Base-by-base conservation (phyloP, 2,888 invertebrate genomes). In the Megastigmus dorsalis region DNA sequence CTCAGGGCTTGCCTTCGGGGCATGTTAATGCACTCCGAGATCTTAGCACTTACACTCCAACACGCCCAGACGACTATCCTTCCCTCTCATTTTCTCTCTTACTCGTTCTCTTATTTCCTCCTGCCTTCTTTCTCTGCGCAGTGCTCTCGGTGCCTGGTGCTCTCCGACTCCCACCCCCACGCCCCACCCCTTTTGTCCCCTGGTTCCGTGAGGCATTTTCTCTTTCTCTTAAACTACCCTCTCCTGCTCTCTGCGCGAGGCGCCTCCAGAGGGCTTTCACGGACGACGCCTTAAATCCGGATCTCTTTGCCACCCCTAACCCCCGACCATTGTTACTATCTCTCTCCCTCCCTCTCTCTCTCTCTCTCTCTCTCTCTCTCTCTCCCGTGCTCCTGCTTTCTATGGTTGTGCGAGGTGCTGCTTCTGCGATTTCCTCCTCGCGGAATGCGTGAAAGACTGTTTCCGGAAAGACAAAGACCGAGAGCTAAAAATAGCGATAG, bases 21-120 rank as follows among this genome's bases (percentile, higher is more conserved):
- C 87, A 87, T 87, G 87, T 88, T 88, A 88, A 88, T 88, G 88
- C 86, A 88, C 88, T 88, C 85, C 82, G 79, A 85, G 86, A 87
- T 88, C 88, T 88, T 88, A 87, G 87, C 87, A 88, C 87, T 88
- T 88, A 88, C 88, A 87, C 88, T 87, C 87, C 80, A 83, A 86
- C 87, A 87, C 88, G 86, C 86, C 81, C 78, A 78, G 79, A 65
- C 54, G 48, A 74, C 67, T 68, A 66, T 67, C 55, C 75, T 45
- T 63, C 43, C 50, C 38, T 67, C 65, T 69, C 63, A 41, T 38
- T 77, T 71, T 76, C 79, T 79, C 77, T 77, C 79, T 76, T 65
- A 74, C 80, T 74, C 75, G 71, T 71, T 72, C 55, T 79, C 77
- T 75, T 75, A 77, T 79, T 77, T 68, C 77, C 78, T 74, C 74